These are phyloP conservation scores for Hypothenemus hampei DNA, from an alignment of 1,140 invertebrate species.

Conservation along the genomic window DNA sequence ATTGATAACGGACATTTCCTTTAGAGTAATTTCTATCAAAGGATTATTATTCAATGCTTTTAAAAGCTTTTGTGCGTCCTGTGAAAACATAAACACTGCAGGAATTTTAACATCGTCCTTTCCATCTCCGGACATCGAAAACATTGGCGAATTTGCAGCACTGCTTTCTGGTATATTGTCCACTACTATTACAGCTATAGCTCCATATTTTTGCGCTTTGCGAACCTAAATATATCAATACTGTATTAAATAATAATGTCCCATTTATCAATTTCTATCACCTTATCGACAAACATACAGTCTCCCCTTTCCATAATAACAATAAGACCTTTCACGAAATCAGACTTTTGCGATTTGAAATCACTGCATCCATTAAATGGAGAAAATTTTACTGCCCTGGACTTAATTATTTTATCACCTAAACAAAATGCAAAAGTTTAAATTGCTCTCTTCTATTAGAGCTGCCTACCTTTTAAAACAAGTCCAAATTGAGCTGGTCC, in stretches of 20 bases:
- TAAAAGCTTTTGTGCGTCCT: slow-evolving; percentile 66
- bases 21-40: slow-evolving; percentile 50
- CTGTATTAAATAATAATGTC: no score
- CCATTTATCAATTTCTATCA: slow-evolving; percentile 43
- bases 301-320: slow-evolving; percentile 80
- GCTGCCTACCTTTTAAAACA: slow-evolving; percentile 51
- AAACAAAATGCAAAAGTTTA: not conserved
- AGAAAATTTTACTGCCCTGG: slow-evolving; percentile 58
- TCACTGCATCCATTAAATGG: slow-evolving; percentile 66
- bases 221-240: slow-evolving; percentile 47
- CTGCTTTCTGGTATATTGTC: slow-evolving; percentile 78
- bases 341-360: slow-evolving; percentile 51
- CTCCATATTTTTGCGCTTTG: slow-evolving; percentile 76
- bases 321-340: slow-evolving; percentile 65
- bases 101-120: slow-evolving; percentile 84
- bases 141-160: slow-evolving; percentile 70
- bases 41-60: slow-evolving; percentile 52
- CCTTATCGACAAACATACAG: slow-evolving; percentile 96
- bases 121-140: slow-evolving; percentile 95
- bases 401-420: slow-evolving; percentile 55
- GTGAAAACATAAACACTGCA: slow-evolving; percentile 83
- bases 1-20: slow-evolving; percentile 45
- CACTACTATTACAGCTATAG: slow-evolving; percentile 79
- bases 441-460: not conserved
- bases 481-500: slow-evolving; percentile 91